phyloP scores from a whole-genome alignment of 53 echinoderm and acorn worm species.

The Pentamera pediparva region DNA sequence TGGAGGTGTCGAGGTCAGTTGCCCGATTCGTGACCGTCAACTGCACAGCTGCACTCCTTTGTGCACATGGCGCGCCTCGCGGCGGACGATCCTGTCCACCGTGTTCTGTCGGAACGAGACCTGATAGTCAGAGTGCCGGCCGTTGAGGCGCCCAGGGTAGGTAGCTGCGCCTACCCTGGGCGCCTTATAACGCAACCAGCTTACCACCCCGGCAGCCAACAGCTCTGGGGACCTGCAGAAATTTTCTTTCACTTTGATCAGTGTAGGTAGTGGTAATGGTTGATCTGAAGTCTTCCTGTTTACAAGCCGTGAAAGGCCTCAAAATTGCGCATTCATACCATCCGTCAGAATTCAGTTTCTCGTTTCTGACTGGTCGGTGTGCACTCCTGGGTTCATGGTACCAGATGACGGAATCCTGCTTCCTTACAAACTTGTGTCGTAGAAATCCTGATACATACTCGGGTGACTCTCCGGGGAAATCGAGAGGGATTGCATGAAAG shows the following conservation, averaged over 20 bases:
- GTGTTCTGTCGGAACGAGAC: no score
- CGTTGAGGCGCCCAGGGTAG: no score
- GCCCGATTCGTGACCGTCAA: no score
- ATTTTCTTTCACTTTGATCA: background rate
- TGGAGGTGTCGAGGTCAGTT: no score
- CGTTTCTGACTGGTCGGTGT: background rate
- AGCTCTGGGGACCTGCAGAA: conserved; percentile 9
- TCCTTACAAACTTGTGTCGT: conserved; percentile 22
- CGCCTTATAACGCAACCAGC: conserved; percentile 5
- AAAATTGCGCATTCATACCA: conserved; percentile 18
- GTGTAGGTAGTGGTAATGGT: conserved; percentile 12
- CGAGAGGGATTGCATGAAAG: conserved; percentile 24
- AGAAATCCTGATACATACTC: conserved; percentile 3
- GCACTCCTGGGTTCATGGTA: conserved; percentile 21
- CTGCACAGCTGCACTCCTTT: no score
- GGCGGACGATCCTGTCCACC: no score
- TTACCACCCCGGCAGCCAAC: background rate
- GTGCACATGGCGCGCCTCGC: no score
- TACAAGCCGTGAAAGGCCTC: background rate
- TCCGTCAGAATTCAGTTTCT: background rate
- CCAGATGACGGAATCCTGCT: conserved; percentile 1
- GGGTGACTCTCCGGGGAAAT: conserved; percentile 28
- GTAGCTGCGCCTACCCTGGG: no score
- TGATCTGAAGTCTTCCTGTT: background rate
- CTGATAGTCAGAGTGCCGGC: no score